Evolutionary conservation across 2,888 invertebrate genomes (phyloP).

Genomic region (Polylopha cassiicola): DNA sequence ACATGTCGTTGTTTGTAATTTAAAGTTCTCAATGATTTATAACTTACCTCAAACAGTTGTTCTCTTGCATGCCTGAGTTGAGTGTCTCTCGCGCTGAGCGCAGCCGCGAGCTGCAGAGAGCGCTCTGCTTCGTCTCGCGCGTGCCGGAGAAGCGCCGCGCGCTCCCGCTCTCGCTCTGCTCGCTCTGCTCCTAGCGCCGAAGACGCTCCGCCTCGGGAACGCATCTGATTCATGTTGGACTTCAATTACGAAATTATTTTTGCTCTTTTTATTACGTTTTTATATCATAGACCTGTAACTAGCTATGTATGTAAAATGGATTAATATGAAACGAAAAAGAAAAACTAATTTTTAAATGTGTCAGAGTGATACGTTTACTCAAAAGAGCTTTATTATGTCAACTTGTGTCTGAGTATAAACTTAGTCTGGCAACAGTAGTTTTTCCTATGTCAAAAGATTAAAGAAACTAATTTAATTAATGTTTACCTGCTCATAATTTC

Average conservation of each 20-base stretch:
- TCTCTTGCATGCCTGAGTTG: conserved; percentile 91
- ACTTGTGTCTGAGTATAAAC: no score
- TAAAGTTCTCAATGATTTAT: not conserved
- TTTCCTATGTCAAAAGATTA: no score
- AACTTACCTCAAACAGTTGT: conserved; percentile 85
- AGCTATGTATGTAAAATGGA: no score
- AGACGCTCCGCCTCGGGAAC: conserved; percentile 87
- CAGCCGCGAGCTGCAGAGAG: conserved; percentile 89
- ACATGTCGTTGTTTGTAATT: not conserved
- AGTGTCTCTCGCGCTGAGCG: conserved; percentile 90
- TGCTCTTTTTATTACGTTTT: no score
- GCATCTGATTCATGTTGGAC: conserved; percentile 50
- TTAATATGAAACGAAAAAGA: no score
- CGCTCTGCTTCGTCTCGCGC: conserved; percentile 94
- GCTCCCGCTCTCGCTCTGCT: conserved; percentile 89
- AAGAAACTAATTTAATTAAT: not conserved
- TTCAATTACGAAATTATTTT: no score
- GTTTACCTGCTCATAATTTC: conserved; percentile 92
- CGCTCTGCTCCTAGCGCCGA: conserved; percentile 79
- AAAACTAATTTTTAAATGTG: no score
- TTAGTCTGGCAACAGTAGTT: no score
- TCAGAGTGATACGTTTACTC: no score
- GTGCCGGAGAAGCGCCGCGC: conserved; percentile 91
- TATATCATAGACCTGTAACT: not conserved
- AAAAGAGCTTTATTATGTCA: no score